phyloP scores from a whole-genome alignment of 2,888 invertebrate genomes.

The Xestia rhomboidea region DNA sequence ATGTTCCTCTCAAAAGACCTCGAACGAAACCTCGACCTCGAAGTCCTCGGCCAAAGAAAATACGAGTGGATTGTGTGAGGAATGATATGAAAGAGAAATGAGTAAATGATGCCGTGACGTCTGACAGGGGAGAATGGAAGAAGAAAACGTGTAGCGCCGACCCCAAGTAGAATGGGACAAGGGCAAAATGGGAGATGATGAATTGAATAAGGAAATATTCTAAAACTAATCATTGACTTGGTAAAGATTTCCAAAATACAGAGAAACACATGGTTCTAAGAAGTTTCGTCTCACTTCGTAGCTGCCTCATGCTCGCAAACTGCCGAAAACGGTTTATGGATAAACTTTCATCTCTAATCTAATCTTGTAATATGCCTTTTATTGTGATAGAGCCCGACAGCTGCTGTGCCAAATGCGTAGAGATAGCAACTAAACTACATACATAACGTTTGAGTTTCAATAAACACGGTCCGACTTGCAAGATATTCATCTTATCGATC shows the following conservation, averaged over 20 bases:
- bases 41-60: too few relatives aligned
- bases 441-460: not conserved
- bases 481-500: slow-evolving; percentile 44
- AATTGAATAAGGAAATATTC: not conserved
- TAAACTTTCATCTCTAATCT: slow-evolving; percentile 11
- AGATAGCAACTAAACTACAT: not conserved
- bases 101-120: too few relatives aligned
- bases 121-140: too few relatives aligned
- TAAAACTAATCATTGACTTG: not conserved
- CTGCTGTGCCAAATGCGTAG: not conserved
- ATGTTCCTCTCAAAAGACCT: too few relatives aligned
- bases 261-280: not conserved
- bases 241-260: not conserved
- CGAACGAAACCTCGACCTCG: too few relatives aligned
- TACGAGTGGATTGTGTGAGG: too few relatives aligned
- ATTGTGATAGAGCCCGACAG: slow-evolving; percentile 1
- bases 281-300: not conserved
- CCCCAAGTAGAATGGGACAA: too few relatives aligned
- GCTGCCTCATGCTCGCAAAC: not conserved
- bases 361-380: slow-evolving; percentile 9
- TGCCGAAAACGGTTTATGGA: not conserved
- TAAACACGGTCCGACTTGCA: not conserved
- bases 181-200: too few relatives aligned
- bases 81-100: too few relatives aligned
- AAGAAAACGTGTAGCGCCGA: too few relatives aligned